Conservation (phyloP, 2,113 vertebrate species). For the Bos taurus region ARS-UCD2.0 NC_037336.1:89289001-89289500, state of each 20-base stretch:
- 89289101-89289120: neutral
- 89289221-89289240: neutral
- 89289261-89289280: neutral
- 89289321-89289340: neutral
- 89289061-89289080: neutral
- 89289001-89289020: no score
- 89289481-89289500: neutral
- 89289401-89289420: neutral
- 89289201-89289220: neutral
- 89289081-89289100: neutral
- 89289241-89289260: neutral
- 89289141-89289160: neutral
- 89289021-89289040: neutral
- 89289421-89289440: neutral
- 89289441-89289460: neutral
- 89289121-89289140: neutral
- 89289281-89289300: neutral
- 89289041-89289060: rapidly evolving
- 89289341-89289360: neutral
- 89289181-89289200: neutral
- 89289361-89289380: neutral
- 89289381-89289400: neutral
- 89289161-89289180: neutral
- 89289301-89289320: neutral
- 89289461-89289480: neutral